Evolutionary conservation across 2,113 vertebrate genomes (phyloP).

Genomic region (Psittacula cyanocephala): DNA sequence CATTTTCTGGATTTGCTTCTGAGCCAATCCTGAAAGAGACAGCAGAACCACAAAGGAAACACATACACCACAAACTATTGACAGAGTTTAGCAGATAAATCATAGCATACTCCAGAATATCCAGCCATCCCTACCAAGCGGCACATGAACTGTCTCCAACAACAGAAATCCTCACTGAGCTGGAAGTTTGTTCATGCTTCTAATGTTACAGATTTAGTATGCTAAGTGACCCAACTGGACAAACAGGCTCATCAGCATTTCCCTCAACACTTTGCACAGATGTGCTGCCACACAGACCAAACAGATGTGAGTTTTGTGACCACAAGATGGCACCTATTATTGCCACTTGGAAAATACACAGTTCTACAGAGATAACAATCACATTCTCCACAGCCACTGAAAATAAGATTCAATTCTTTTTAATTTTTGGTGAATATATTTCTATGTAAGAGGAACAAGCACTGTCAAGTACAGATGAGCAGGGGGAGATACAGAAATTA

Average conservation of each 20-base stretch:
- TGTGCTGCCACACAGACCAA: background rate
- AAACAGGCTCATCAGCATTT: background rate
- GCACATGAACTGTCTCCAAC: background rate
- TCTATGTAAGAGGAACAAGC: background rate
- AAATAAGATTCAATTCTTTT: background rate
- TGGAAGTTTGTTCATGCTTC: background rate
- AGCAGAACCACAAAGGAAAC: background rate
- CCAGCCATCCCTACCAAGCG: background rate
- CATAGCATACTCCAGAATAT: background rate
- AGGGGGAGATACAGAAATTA: background rate
- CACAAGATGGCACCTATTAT: background rate
- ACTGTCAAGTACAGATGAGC: background rate
- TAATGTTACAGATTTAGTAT: background rate
- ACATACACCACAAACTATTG: background rate
- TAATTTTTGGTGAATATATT: background rate
- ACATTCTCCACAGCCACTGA: background rate
- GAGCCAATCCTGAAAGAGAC: background rate
- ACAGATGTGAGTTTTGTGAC: background rate
- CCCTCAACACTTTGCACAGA: background rate
- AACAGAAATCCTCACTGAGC: background rate
- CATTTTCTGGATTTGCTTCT: background rate
- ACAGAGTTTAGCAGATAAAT: background rate
- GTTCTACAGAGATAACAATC: background rate
- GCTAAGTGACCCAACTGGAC: background rate
- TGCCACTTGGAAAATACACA: background rate